Evolutionary conservation across 2,888 invertebrate genomes (phyloP).

Genomic region (Lithosia quadra): DNA sequence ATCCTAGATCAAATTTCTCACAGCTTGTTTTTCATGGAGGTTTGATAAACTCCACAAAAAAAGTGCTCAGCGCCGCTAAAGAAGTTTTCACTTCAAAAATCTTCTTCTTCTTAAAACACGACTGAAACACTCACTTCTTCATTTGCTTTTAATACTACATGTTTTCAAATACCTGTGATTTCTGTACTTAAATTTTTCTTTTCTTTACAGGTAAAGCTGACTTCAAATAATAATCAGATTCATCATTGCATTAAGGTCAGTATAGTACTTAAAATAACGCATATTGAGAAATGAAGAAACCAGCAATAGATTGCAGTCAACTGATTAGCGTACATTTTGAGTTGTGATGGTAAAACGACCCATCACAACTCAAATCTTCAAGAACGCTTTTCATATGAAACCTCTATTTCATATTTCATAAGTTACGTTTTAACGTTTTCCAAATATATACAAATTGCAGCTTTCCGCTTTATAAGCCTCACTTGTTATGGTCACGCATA

Average conservation of each 20-base stretch:
- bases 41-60: too few species aligned
- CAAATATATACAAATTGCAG: constrained; percentile 10
- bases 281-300: not conserved
- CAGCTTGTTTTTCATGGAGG: not conserved
- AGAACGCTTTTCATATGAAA: not conserved
- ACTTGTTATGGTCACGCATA: constrained; percentile 22
- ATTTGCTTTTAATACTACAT: too few species aligned
- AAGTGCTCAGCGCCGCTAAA: too few species aligned
- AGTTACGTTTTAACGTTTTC: not conserved
- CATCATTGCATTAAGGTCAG: constrained; percentile 5
- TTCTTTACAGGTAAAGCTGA: constrained; percentile 42
- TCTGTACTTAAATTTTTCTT: constrained; percentile 21
- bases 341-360: too few species aligned
- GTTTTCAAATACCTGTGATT: not conserved
- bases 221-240: not conserved
- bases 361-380: not conserved
- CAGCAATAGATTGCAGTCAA: not conserved
- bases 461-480: constrained; percentile 19
- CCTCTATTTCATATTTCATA: not conserved
- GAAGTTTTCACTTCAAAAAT: too few species aligned
- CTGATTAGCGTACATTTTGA: not conserved
- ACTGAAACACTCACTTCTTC: not conserved
- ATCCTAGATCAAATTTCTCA: not conserved
- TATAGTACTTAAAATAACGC: not conserved
- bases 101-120: not conserved